Evolutionary conservation across 2,113 vertebrate genomes (phyloP).

Genomic region (Stomatorhinus ivindoensis): DNA sequence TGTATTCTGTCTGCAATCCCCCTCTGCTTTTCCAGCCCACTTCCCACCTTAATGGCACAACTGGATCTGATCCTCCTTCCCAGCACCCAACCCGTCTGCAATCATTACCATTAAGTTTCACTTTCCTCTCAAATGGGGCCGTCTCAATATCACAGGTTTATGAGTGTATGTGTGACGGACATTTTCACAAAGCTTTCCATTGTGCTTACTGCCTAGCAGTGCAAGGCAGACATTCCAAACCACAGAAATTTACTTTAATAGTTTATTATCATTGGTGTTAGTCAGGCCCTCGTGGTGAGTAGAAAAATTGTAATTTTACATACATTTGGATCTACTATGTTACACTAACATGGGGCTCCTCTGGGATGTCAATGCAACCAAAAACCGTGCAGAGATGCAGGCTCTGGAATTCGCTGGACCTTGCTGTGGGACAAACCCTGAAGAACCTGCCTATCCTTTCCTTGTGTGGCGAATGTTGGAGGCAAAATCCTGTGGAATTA

Average conservation of each 20-base stretch:
- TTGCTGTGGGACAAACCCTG: background rate
- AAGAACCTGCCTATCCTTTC: background rate
- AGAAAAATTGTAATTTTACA: background rate
- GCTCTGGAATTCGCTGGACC: background rate
- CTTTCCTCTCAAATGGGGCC: constrained; percentile 16
- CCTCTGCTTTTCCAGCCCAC: constrained; percentile 34
- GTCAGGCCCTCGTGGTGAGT: background rate
- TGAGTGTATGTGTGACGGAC: background rate
- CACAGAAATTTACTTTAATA: constrained; percentile 10
- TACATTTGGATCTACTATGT: background rate
- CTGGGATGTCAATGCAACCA: background rate
- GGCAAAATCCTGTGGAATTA: background rate
- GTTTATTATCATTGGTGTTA: constrained; percentile 12
- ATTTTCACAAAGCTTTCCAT: constrained; percentile 35
- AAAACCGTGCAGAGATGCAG: background rate
- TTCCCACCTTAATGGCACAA: constrained; percentile 23
- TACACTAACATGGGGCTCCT: background rate
- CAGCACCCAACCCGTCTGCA: background rate
- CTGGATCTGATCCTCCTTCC: constrained; percentile 28
- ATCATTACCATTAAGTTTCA: constrained; percentile 1
- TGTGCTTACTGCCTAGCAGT: constrained; percentile 28
- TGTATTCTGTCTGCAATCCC: constrained; percentile 1
- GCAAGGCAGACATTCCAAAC: background rate
- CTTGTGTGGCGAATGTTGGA: background rate
- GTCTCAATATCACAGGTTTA: constrained; percentile 29